Evolutionary conservation across 2,113 vertebrate genomes (phyloP).

Genomic region (Fregetta grallaria): DNA sequence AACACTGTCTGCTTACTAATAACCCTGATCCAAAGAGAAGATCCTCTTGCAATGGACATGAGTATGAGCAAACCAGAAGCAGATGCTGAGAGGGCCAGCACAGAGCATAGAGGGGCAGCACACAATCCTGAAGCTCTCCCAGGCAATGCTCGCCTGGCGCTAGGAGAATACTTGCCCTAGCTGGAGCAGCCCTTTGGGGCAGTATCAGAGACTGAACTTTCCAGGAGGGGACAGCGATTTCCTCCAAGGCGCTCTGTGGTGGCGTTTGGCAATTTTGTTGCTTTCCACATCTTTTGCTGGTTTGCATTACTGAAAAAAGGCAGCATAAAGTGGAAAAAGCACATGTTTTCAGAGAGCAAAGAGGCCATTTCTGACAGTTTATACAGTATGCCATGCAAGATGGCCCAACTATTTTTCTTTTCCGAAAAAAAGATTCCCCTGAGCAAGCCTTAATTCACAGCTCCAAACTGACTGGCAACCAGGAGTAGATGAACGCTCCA

Average conservation of each 20-base stretch:
- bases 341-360: not conserved
- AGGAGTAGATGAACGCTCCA: not conserved
- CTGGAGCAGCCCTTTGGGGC: not conserved
- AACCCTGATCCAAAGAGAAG: not conserved
- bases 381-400: not conserved
- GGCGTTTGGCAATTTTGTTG: not conserved
- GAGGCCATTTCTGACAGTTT: not conserved
- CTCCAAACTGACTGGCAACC: conserved; percentile 6
- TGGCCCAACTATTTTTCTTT: not conserved
- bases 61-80: not conserved
- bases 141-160: not conserved
- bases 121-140: not conserved
- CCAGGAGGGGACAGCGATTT: rapidly evolving
- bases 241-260: not conserved
- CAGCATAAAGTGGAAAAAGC: not conserved
- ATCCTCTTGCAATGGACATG: not conserved
- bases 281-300: not conserved
- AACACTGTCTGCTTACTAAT: not conserved
- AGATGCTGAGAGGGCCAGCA: not conserved
- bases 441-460: not conserved
- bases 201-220: not conserved
- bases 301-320: not conserved
- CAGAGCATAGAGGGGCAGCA: not conserved
- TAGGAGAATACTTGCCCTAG: not conserved
- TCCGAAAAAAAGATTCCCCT: not conserved